Conservation (phyloP, 2,113 vertebrate species). For the Anseranas semipalmata region DNA sequence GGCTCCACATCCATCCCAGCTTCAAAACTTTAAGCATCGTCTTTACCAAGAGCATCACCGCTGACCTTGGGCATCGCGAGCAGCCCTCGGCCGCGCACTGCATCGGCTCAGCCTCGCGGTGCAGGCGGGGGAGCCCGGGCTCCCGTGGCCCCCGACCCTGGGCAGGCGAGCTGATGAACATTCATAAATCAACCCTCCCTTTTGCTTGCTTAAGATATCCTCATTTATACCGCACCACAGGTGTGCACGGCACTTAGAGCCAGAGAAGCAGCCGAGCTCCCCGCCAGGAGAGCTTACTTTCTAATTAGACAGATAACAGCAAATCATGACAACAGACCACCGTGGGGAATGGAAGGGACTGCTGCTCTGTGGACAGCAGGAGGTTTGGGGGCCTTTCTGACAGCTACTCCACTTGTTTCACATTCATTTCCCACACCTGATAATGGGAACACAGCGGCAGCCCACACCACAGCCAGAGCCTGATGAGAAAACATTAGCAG, state of each 20-base stretch:
- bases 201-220: neutral
- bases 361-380: neutral
- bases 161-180: neutral
- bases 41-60: accelerated
- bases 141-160: accelerated
- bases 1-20: neutral
- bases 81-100: neutral
- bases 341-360: neutral
- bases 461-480: neutral
- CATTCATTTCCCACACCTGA: accelerated
- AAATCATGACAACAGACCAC: neutral
- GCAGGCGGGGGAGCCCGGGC: accelerated
- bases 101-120: neutral
- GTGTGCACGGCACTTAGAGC: neutral
- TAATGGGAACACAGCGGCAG: accelerated
- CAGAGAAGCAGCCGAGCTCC: neutral
- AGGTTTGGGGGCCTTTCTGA: neutral
- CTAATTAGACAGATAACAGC: constrained; percentile 13
- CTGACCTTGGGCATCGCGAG: accelerated
- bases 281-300: neutral
- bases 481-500: neutral
- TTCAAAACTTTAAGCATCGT: neutral
- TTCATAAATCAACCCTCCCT: neutral
- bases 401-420: neutral
- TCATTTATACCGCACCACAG: neutral